Evolutionary conservation across 2,888 invertebrate genomes (phyloP), one percentile per base, ranked within the genome.

Genomic region (Pheosia gnoma): DNA sequence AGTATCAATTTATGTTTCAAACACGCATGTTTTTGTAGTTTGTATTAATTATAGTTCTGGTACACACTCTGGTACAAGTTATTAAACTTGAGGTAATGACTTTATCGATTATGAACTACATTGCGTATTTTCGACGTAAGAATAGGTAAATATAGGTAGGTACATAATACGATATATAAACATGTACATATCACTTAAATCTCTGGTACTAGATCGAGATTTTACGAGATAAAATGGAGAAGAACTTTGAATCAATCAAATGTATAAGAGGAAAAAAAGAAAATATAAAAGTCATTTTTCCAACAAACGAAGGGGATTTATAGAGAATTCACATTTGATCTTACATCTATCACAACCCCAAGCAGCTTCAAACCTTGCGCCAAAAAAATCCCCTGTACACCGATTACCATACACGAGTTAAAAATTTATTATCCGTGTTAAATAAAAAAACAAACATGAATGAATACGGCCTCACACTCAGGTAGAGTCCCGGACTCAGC

Each of bases 401-500:
- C 2, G 47, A 47, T 47, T 47, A 47, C 47, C 47, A 47, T 47
- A 47, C 53, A 38, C 10, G 3, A 53, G 37, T 51, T 59, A 13
- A 62, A 59, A 61, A 49, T 69, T 71, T 64, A 65, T 57, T 57
- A 58, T 47, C 56, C n/a, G 43, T 53, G 25, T 57, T 59, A 65
- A 58, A 66, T 53, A 69, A 71, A 69, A 58, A 61, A 55, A 55
- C 61, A 59, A 70, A 75, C 68, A 73, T 72, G 74, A 77, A 73
- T 72, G 74, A 77, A 79, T 63, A 76, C 70, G 72, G 68, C 63
- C 75, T 62, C n/a, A 13, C n/a, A 61, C 72, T 68, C 81, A 81
- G 83, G 83, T 84, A 76, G 72, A 65, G 25, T 25, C 25, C 54
- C 66, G 65, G 49, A 77, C 74, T 79, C 80, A 75, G 74, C 74